A percentile compares a stretch with the other conserved stretches of the same genome.
phyloP scores from a whole-genome alignment of 2,797 vertebrate species.

The Enteromius anoplus region DNA sequence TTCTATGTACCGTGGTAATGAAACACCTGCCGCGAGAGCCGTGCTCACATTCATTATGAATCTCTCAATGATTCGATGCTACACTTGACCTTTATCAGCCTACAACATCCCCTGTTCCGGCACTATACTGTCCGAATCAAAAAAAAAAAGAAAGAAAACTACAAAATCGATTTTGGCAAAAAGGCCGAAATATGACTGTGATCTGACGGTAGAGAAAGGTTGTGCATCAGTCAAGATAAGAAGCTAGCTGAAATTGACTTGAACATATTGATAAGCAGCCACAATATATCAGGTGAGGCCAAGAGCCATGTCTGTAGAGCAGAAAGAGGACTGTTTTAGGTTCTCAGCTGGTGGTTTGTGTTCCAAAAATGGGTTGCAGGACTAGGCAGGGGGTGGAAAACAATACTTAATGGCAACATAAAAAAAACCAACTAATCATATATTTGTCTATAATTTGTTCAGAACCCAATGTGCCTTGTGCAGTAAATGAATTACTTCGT shows the following conservation, averaged over 20 bases:
- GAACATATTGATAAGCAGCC: slow-evolving; percentile 72
- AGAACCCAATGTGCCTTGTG: neutral
- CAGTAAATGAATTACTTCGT: too few species aligned
- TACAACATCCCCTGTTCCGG: slow-evolving; percentile 32
- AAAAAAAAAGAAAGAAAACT: neutral
- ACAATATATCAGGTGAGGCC: slow-evolving; percentile 55
- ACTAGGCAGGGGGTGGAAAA: neutral
- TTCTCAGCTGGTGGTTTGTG: neutral
- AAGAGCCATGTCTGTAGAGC: slow-evolving; percentile 51
- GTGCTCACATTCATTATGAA: slow-evolving; percentile 78
- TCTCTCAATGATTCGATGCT: slow-evolving; percentile 77
- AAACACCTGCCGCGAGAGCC: slow-evolving; percentile 72
- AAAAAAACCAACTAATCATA: neutral
- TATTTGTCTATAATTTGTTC: neutral
- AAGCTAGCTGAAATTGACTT: slow-evolving; percentile 75
- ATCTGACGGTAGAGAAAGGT: slow-evolving; percentile 81
- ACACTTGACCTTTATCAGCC: slow-evolving; percentile 76
- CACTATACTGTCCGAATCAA: neutral
- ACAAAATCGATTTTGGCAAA: slow-evolving; percentile 70
- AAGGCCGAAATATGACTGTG: slow-evolving; percentile 82
- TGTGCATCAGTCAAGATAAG: slow-evolving; percentile 77
- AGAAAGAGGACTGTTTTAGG: slow-evolving; percentile 25
- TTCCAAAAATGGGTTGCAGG: neutral
- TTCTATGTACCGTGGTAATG: slow-evolving; percentile 62
- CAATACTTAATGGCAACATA: neutral